Base-by-base conservation (phyloP, 2,113 vertebrate species). In the Macroglossus sobrinus region DNA sequence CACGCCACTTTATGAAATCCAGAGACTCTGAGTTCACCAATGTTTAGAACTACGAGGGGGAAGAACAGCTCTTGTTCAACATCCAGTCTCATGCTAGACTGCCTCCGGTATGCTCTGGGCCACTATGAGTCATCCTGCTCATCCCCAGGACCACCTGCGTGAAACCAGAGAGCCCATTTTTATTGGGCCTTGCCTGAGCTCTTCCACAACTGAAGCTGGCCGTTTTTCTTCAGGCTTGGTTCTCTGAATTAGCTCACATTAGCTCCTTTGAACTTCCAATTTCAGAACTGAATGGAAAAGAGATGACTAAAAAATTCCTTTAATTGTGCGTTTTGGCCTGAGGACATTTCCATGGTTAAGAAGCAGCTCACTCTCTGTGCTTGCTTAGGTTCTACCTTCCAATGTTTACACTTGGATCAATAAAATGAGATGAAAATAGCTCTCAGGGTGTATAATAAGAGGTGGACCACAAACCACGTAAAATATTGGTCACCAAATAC, bases 141-240 rank as follows among this genome's bases (percentile, higher is more conserved):
- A 0, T 3, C 13, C 7, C 66, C 18, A 3, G 71, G 13, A 9
- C 4, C 40, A 24, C 8, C n/a, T 0, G 0, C 0, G 0, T 19
- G 86, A 81, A 47, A 43, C 50, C 16, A 50, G 33, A 16, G 22
- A 26, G 3, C 3, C 57, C 5, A 3, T 30, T 35, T 47, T 33
- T 7, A 57, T 14, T 7, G 1, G 40, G 38, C 4, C 76, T 35
- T 89, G 38, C 26, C 57, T 21, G 30, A 26, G 6, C 4, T 38
- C 55, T 26, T 26, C 53, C 19, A 1, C 2, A 0, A 3, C 8
- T 0, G 4, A 8, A 84, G 55, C 4, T 0, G 0, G 26, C 11
- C 19, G 5, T 40, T 63, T 28, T 68, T 35, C 43, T 19, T 59
- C 50, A 19, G 64, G 10, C 21, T 12, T 30, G 33, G 7, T 26